phyloP scores from a whole-genome alignment of 2,113 vertebrate genomes.

The Phyllostomus discolor region DNA sequence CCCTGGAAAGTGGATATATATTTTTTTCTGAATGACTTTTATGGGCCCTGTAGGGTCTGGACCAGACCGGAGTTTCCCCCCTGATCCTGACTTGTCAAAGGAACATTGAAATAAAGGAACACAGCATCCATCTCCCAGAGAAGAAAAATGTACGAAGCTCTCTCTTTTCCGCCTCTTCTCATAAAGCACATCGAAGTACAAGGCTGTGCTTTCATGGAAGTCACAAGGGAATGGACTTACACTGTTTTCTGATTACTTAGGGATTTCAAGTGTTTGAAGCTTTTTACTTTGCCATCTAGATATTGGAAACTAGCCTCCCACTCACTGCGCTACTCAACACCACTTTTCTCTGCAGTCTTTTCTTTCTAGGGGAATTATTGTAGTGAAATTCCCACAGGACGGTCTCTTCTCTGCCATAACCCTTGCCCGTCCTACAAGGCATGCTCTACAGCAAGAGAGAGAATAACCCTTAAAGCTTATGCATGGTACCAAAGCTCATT shows the following conservation, averaged over 20 bases:
- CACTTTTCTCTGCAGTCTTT: not conserved
- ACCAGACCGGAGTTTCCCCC: slow-evolving; percentile 30
- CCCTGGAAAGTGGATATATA: slow-evolving; percentile 30
- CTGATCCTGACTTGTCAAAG: not conserved
- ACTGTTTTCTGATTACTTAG: not conserved
- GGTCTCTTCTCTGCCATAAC: not conserved
- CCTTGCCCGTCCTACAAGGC: not conserved
- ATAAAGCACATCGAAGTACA: not conserved
- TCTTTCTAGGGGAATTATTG: not conserved
- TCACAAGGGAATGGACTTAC: not conserved
- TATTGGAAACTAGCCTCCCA: not conserved
- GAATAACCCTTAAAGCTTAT: not conserved
- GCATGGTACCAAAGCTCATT: not conserved
- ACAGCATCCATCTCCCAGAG: not conserved
- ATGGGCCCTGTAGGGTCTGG: slow-evolving; percentile 31
- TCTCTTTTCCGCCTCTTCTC: not conserved
- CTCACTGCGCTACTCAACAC: not conserved
- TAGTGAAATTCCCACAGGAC: not conserved
- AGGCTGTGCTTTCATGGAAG: not conserved
- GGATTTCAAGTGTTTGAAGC: not conserved
- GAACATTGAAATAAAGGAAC: not conserved
- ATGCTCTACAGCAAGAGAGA: not conserved
- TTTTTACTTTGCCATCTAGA: not conserved
- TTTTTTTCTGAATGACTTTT: slow-evolving; percentile 46
- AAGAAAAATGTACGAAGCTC: not conserved